These are phyloP conservation scores for Therioaphis trifolii DNA, from an alignment of 2,888 invertebrate species.

Conservation along the genomic window DNA sequence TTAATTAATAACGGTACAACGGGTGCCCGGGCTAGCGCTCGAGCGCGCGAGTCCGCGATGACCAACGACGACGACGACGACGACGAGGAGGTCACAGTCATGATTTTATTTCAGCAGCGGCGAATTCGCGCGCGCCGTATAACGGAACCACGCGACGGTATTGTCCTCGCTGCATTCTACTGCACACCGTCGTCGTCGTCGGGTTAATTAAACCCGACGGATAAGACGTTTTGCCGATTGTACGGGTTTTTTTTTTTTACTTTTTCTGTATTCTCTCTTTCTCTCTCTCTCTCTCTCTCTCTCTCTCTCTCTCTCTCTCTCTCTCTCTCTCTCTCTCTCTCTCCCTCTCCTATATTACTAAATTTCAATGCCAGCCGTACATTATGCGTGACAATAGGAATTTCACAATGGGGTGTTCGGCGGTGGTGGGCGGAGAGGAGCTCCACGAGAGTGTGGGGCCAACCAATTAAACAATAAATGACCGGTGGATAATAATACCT, in stretches of 20 bases:
- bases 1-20: slow-evolving; percentile 58
- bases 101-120: not conserved
- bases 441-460: not conserved
- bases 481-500: slow-evolving; percentile 25
- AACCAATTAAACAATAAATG: slow-evolving; percentile 62
- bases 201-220: slow-evolving; percentile 17
- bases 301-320: not conserved
- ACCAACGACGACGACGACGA: not conserved
- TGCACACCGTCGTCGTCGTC: slow-evolving; percentile 18
- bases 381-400: slow-evolving; percentile 6
- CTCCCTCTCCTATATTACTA: not conserved
- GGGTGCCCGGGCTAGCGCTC: not conserved
- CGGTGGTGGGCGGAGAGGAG: not conserved
- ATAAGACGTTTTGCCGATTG: not conserved
- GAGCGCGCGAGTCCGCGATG: not conserved
- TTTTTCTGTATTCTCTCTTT: too few relatives aligned
- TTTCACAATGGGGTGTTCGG: slow-evolving; percentile 23
- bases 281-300: not conserved
- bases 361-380: not conserved
- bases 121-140: slow-evolving; percentile 28
- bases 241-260: not conserved
- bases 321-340: not conserved
- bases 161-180: slow-evolving; percentile 23
- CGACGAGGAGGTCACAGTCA: slow-evolving; percentile 34
- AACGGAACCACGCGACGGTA: slow-evolving; percentile 36